phyloP scores from a whole-genome alignment of 1,140 invertebrate genomes.

The Apolygus lucorum region DNA sequence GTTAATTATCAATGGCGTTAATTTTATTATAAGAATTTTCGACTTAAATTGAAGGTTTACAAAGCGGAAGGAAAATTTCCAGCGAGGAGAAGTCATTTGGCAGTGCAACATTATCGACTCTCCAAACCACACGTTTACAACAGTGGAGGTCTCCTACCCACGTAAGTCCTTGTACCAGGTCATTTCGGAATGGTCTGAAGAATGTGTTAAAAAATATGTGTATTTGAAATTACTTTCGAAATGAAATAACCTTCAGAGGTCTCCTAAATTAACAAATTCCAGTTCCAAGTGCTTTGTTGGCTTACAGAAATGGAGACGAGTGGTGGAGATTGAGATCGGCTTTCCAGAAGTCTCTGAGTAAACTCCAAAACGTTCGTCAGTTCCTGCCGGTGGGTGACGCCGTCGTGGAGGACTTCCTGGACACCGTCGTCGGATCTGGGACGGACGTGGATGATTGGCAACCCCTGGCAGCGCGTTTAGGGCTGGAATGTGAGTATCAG shows the following conservation, averaged over 20 bases:
- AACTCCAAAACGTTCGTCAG: constrained; percentile 53
- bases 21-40: too few species aligned
- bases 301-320: constrained; percentile 67
- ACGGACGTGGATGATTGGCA: constrained; percentile 49
- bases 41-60: too few species aligned
- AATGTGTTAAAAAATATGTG: too few species aligned
- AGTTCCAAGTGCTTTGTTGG: constrained; percentile 4
- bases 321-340: constrained; percentile 70
- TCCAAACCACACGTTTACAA: constrained; percentile 64
- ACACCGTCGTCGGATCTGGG: constrained; percentile 33
- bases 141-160: constrained; percentile 70
- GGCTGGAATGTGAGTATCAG: constrained; percentile 61
- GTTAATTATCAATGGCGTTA: too few species aligned
- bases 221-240: too few species aligned
- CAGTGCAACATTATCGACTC: constrained; percentile 64
- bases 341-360: constrained; percentile 70
- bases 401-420: constrained; percentile 56
- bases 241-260: too few species aligned
- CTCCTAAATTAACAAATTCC: too few species aligned
- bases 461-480: constrained; percentile 59
- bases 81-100: constrained; percentile 66
- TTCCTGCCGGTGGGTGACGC: constrained; percentile 55
- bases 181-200: too few species aligned
- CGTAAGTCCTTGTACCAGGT: too few species aligned
- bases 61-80: constrained; percentile 55